These are phyloP conservation scores for Sarcophaga peregrina DNA, from an alignment of 1,140 invertebrate species.

Conservation along the genomic window DNA sequence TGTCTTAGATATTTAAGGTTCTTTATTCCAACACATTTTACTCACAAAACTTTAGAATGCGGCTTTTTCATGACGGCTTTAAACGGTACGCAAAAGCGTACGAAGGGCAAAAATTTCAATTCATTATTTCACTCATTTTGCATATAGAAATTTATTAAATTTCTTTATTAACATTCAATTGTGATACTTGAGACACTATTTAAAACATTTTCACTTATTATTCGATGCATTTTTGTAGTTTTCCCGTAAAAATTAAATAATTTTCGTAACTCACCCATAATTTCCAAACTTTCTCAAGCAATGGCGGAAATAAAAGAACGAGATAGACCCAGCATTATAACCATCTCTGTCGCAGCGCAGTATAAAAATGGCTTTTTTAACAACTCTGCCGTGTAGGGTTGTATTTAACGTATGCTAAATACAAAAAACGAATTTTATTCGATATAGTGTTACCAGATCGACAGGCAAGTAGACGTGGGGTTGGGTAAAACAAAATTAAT, in stretches of 20 bases:
- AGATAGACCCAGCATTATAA: slow-evolving; percentile 39
- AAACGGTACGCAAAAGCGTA: background rate
- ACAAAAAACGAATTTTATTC: background rate
- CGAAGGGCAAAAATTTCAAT: background rate
- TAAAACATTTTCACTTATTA: slow-evolving; percentile 23
- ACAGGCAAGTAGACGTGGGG: background rate
- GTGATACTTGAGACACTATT: background rate
- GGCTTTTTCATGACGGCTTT: slow-evolving; percentile 19
- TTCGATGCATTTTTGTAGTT: slow-evolving; percentile 25
- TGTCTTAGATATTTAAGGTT: slow-evolving; percentile 24
- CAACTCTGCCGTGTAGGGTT: background rate
- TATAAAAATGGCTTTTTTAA: background rate
- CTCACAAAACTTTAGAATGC: slow-evolving; percentile 17
- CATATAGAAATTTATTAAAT: background rate
- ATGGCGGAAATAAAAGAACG: slow-evolving; percentile 67
- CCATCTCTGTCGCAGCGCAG: slow-evolving; percentile 4
- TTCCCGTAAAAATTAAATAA: slow-evolving; percentile 44
- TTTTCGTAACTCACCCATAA: slow-evolving; percentile 65
- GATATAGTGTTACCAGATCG: background rate
- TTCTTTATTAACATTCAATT: slow-evolving; percentile 9
- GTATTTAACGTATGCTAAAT: background rate
- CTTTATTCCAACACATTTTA: slow-evolving; percentile 26
- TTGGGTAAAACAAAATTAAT: too few species aligned
- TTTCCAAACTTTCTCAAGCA: slow-evolving; percentile 65
- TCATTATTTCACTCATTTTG: background rate